phyloP scores from a whole-genome alignment of 2,888 invertebrate genomes.

The Catonia carolina region DNA sequence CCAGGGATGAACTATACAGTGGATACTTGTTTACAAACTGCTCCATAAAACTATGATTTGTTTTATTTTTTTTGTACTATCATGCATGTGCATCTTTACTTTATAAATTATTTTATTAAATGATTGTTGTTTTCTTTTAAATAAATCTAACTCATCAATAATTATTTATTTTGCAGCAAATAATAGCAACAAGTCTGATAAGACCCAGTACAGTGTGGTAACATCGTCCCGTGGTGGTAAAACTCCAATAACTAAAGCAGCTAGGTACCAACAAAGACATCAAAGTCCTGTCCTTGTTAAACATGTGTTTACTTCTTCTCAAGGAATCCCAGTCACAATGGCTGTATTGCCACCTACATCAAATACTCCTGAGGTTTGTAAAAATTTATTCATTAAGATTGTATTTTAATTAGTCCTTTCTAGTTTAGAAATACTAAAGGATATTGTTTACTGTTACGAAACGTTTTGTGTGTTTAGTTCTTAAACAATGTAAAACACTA shows the following conservation, averaged over 20 bases:
- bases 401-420: neutral
- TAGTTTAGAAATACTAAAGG: too few species aligned
- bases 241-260: slow-evolving; percentile 23
- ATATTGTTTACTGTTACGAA: slow-evolving; percentile 1
- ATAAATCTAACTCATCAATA: too few species aligned
- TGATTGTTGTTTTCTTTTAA: too few species aligned
- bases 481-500: too few species aligned
- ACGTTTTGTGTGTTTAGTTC: too few species aligned
- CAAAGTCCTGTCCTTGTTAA: slow-evolving; percentile 57
- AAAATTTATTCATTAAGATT: too few species aligned
- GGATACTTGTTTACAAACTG: too few species aligned
- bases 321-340: slow-evolving; percentile 52
- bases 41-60: too few species aligned
- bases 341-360: slow-evolving; percentile 46
- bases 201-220: slow-evolving; percentile 44
- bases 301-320: slow-evolving; percentile 52
- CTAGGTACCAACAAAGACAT: slow-evolving; percentile 44
- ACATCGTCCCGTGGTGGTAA: slow-evolving; percentile 41
- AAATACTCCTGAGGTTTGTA: slow-evolving; percentile 29
- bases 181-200: slow-evolving; percentile 25
- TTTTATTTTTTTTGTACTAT: too few species aligned
- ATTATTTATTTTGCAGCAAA: slow-evolving; percentile 5
- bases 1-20: too few species aligned
- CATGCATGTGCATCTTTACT: too few species aligned
- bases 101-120: too few species aligned